Base-by-base conservation (phyloP, 2,797 vertebrate species). In the Poeciliopsis presidionis region DNA sequence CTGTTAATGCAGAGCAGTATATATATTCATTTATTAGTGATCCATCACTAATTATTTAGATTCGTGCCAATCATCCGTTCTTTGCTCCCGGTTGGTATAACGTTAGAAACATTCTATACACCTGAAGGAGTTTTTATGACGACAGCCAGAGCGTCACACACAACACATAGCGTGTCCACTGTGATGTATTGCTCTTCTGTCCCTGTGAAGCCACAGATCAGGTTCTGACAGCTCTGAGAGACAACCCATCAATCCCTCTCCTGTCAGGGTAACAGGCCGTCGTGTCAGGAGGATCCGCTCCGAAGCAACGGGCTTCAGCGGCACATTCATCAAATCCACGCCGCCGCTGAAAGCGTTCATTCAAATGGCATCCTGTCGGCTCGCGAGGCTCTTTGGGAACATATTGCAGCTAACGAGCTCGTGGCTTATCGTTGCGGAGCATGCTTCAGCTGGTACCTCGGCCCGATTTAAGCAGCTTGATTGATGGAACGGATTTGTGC, bases 401-500 rank as follows among this genome's bases (percentile, higher is more conserved):
- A 67, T 67, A 41, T 67, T 67, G 36, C 20, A 22, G 18, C 36
- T 22, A 67, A 67, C 20, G 0, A 67, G 63, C 33, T 25, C 12
- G 33, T 25, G 36, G 36, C 63, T 67, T 67, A 67, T 41, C 63
- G 22, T 25, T 67, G 41, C 41, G 18, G 63, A 67, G 22, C 63
- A 41, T 25, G 36, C 36, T 12, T 67, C 63, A 39, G 20, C 36
- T 67, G 63, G 18, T 41, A 67, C 63, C 18, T 67, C 36, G 22
- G 63, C 39, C 63, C 22, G 39, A 67, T 67, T 67, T 67, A 41
- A 67, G 41, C 63, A 39, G 20, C 33, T 67, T 67, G 63, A 67
- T 67, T 67, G 63, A 67, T 67, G 63, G 63, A 67, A 41, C 20
- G 7, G 63, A 39, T 77, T 67, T 67, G 63, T 67, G 36, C 22